Evolutionary conservation across 2,113 vertebrate species (phyloP).

Genomic region (Thunnus maccoyii): DNA sequence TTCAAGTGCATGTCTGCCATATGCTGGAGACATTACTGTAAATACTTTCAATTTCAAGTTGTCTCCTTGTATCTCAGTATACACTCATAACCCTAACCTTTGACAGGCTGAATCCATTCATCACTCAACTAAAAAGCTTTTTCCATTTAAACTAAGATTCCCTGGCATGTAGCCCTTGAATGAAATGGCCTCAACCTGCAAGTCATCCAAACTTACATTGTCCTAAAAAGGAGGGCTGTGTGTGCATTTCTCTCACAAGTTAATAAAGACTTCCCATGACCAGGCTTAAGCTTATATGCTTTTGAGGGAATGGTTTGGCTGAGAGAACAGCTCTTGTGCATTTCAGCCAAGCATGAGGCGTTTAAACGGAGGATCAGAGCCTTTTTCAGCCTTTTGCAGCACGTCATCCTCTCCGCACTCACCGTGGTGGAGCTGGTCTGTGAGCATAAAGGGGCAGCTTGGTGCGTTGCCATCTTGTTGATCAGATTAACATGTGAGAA

Average conservation of each 20-base stretch:
- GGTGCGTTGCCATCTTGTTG: conserved; percentile 61
- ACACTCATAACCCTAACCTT: conserved; percentile 32
- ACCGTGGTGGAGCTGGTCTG: conserved; percentile 38
- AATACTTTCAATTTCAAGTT: conserved; percentile 56
- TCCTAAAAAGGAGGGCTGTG: conserved; percentile 74
- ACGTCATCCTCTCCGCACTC: conserved; percentile 69
- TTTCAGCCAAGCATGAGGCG: conserved; percentile 70
- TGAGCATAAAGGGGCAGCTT: conserved; percentile 46
- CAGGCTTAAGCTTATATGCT: conserved; percentile 49
- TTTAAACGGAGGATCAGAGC: conserved; percentile 73
- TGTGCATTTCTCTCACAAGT: conserved; percentile 51
- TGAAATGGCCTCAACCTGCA: conserved; percentile 67
- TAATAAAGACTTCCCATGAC: conserved; percentile 75
- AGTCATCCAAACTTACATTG: conserved; percentile 70
- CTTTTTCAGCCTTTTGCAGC: conserved; percentile 40
- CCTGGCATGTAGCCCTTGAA: conserved; percentile 55
- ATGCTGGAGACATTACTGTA: conserved; percentile 54
- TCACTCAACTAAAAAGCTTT: conserved; percentile 64
- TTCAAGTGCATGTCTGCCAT: conserved; percentile 30
- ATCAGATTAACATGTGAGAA: conserved; percentile 68
- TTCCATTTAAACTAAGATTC: conserved; percentile 61
- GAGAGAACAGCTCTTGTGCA: conserved; percentile 61
- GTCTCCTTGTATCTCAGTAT: conserved; percentile 33
- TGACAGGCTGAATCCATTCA: conserved; percentile 57
- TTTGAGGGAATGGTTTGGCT: conserved; percentile 64